Evolutionary conservation across 2,113 vertebrate genomes (phyloP).

Genomic region (Furnarius figulus): DNA sequence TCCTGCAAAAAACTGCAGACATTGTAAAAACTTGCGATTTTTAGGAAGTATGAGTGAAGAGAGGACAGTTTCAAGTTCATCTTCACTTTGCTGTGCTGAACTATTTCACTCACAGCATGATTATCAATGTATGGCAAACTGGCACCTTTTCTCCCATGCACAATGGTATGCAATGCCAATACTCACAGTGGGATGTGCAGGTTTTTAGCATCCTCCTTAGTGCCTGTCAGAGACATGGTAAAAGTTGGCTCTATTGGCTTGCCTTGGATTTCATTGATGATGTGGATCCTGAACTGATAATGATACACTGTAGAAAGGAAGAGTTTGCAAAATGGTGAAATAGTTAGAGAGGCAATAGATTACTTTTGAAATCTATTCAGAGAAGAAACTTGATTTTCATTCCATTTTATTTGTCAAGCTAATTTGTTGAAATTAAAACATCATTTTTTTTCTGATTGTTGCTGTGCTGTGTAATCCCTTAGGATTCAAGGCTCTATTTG

Average conservation of each 20-base stretch:
- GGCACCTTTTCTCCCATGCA: background rate
- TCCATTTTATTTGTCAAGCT: background rate
- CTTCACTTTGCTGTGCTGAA: background rate
- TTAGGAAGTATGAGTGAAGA: background rate
- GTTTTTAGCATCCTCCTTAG: conserved; percentile 80
- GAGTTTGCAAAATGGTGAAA: background rate
- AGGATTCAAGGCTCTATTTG: background rate
- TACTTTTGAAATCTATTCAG: background rate
- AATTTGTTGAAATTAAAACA: background rate
- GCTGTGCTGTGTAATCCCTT: background rate
- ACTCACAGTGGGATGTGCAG: conserved; percentile 86
- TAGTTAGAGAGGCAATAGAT: background rate
- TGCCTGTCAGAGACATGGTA: conserved; percentile 83
- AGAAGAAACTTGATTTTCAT: background rate
- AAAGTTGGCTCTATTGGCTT: conserved; percentile 76
- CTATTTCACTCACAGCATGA: background rate
- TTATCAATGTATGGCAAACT: background rate
- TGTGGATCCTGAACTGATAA: conserved; percentile 91
- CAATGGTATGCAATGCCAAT: background rate
- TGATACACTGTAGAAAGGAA: conserved; percentile 81
- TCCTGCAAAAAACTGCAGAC: background rate
- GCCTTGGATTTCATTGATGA: conserved; percentile 80
- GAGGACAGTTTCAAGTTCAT: background rate
- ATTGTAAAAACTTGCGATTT: background rate
- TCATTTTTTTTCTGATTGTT: background rate